A percentile compares a stretch with the other conserved stretches of the same genome.
Conservation (phyloP, 2,888 invertebrate species). For the Dioctria rufipes region DNA sequence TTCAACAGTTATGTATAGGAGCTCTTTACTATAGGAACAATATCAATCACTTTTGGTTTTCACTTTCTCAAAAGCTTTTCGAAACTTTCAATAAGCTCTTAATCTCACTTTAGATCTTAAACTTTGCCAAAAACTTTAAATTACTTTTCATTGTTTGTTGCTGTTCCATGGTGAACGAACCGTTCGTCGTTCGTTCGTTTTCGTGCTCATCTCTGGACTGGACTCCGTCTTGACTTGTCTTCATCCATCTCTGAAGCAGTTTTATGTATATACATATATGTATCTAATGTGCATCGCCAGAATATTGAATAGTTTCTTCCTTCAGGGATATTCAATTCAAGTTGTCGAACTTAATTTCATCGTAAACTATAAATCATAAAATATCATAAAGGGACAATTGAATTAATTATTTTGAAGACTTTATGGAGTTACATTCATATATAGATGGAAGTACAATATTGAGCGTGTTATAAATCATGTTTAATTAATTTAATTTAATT, state of each 20-base stretch:
- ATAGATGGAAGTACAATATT: too few species aligned
- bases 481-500: too few species aligned
- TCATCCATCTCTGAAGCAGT: not conserved
- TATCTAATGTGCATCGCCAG: conserved; percentile 25
- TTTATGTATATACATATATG: not conserved
- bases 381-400: conserved; percentile 37
- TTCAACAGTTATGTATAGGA: too few species aligned
- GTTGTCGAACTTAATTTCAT: conserved; percentile 38
- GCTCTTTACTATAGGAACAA: conserved; percentile 29
- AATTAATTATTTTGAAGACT: conserved; percentile 21
- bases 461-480: not conserved
- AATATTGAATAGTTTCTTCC: conserved; percentile 42
- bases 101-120: conserved; percentile 50
- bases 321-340: not conserved
- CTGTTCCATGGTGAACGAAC: not conserved
- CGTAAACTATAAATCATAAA: conserved; percentile 42
- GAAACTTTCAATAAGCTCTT: conserved; percentile 46
- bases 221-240: not conserved
- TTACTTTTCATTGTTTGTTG: conserved; percentile 44
- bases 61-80: conserved; percentile 32
- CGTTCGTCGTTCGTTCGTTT: not conserved
- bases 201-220: conserved; percentile 29
- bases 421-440: too few species aligned
- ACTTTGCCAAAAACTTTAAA: conserved; percentile 35
- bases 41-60: conserved; percentile 51